Base-by-base conservation (phyloP, 2,113 vertebrate species). In the Eurypyga helias region DNA sequence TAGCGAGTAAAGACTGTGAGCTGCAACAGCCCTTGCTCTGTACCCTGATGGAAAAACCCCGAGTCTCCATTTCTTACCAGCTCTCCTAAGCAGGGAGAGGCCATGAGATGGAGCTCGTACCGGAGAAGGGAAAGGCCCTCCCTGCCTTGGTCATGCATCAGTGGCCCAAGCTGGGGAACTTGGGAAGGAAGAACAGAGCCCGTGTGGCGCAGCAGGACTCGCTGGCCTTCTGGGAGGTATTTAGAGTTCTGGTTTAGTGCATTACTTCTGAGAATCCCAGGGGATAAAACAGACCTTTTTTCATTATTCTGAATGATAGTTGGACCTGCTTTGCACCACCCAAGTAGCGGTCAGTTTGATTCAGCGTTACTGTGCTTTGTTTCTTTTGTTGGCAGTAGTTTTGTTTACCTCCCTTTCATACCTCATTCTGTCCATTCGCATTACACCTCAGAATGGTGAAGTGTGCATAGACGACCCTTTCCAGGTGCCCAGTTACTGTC, bases 401-500 rank as follows among this genome's bases (percentile, higher is more conserved):
- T 57, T 52, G 31, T 64, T 89, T 79, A 12, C 34, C 34, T 54
- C 13, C 26, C 8, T 60, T 54, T 49, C 19, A 23, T 54, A 21
- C 14, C 15, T 72, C 1, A 0, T 33, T 72, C 8, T 58, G 5
- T 29, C 5, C 25, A 20, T 19, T 28, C 0, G 0, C 2, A 2
- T 52, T 31, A 13, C 9, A 1, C 8, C 11, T n/a, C 31, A 46
- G 46, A 34, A 46, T 7, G 12, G 21, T 72, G 80, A 46, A 34
- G 26, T 19, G 43, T 38, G 4, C 5, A 3, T 3, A 9, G 29
- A 4, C 43, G 80, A 26, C 13, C 21, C 31, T 17, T 75, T 11
- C 21, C 17, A 13, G 41, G 16, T 1, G 1, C 21, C 28, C 41
- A 9, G 16, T 25, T 46, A 20, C 41, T 8, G 8, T 12, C 45